A percentile compares a stretch with the other conserved stretches of the same genome.
Conservation (phyloP, 1,140 invertebrate genomes). For the Brachionus rubens region DNA sequence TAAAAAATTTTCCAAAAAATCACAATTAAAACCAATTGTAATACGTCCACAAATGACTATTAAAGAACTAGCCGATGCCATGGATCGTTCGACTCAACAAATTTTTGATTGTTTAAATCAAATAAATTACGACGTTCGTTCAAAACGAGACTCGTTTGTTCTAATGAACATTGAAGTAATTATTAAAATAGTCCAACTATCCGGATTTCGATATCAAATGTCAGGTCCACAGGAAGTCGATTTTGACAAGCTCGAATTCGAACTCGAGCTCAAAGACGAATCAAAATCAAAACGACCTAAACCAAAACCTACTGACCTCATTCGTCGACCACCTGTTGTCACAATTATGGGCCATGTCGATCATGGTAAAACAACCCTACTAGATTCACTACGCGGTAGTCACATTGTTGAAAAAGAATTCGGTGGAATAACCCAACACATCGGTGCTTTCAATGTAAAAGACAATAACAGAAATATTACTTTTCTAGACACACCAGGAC, state of each 20-base stretch:
- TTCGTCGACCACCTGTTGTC: constrained; percentile 78
- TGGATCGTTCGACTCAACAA: constrained; percentile 52
- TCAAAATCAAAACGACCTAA: constrained; percentile 61
- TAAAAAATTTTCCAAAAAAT: constrained; percentile 30
- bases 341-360: constrained; percentile 99
- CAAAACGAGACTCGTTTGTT: constrained; percentile 3
- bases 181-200: constrained; percentile 18
- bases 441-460: constrained; percentile 85
- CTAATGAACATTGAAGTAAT: constrained; percentile 19
- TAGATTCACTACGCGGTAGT: constrained; percentile 82
- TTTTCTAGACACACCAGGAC: constrained; percentile 98
- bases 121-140: constrained; percentile 10
- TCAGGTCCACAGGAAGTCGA: neutral
- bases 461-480: constrained; percentile 66
- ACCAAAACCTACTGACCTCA: constrained; percentile 65
- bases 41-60: constrained; percentile 67
- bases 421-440: constrained; percentile 99
- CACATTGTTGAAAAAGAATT: constrained; percentile 84
- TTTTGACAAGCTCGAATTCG: neutral
- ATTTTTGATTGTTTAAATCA: constrained; percentile 20
- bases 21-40: constrained; percentile 43
- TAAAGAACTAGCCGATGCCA: constrained; percentile 67
- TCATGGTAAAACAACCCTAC: constrained; percentile 95
- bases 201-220: constrained; percentile 15
- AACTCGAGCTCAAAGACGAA: neutral